Conservation (phyloP, 2,888 invertebrate species). For the Trachelus troglodyta region DNA sequence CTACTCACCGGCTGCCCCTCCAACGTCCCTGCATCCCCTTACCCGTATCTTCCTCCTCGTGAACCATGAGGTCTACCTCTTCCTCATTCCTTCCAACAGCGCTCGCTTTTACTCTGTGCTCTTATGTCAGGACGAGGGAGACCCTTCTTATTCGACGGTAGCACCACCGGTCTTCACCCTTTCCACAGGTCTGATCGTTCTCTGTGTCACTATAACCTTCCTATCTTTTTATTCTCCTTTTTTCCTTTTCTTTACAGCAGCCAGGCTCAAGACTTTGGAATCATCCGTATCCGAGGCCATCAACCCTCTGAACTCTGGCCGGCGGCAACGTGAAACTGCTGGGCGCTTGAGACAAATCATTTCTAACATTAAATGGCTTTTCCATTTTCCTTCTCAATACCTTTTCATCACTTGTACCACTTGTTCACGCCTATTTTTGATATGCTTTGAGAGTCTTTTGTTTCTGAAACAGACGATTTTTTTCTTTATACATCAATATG, state of each 20-base stretch:
- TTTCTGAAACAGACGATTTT: background rate
- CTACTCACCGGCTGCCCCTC: background rate
- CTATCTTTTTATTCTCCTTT: background rate
- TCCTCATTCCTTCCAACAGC: background rate
- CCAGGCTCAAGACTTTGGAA: background rate
- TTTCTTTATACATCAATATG: background rate
- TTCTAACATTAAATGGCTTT: background rate
- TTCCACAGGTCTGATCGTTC: background rate
- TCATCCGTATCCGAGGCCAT: background rate
- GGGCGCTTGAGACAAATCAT: background rate
- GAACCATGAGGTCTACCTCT: background rate
- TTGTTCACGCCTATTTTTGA: background rate
- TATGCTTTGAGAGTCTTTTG: background rate
- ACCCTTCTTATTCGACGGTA: background rate
- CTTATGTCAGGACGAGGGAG: background rate
- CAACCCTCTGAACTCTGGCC: constrained; percentile 2
- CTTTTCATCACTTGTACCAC: background rate
- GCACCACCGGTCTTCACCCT: background rate
- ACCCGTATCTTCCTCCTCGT: background rate
- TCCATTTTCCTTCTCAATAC: background rate
- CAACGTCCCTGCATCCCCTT: background rate
- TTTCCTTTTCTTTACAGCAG: background rate
- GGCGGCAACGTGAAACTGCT: background rate
- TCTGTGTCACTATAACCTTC: constrained; percentile 2
- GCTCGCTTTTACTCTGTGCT: background rate